Percentiles rank a stretch among this genome's conserved stretches.
Conservation (phyloP, 2,888 invertebrate genomes). For the Ochropleura leucogaster region DNA sequence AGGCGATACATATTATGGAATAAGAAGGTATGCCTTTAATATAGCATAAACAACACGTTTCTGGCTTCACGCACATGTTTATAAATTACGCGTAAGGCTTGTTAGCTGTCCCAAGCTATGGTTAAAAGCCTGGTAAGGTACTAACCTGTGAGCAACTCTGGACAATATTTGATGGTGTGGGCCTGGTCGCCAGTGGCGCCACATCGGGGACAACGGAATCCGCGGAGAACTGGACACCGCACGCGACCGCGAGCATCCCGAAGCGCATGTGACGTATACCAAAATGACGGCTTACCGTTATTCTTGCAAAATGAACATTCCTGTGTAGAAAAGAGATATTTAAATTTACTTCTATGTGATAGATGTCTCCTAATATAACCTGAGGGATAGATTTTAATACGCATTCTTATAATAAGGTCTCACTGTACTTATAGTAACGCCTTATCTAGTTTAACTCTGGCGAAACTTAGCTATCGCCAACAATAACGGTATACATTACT, state of each 20-base stretch:
- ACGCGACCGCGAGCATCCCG: constrained; percentile 92
- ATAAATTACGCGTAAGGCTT: neutral
- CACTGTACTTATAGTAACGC: neutral
- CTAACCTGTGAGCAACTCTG: constrained; percentile 73
- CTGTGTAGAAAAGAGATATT: constrained; percentile 62
- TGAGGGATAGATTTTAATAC: neutral
- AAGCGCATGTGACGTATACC: constrained; percentile 92
- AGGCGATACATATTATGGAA: neutral
- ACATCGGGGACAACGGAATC: constrained; percentile 93
- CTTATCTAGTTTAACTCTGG: neutral
- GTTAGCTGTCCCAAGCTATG: neutral
- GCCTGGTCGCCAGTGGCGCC: constrained; percentile 93
- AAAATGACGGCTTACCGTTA: constrained; percentile 92
- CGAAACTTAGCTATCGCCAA: neutral
- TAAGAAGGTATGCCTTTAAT: neutral
- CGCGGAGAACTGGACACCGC: constrained; percentile 93
- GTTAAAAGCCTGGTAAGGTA: neutral
- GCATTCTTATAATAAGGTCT: neutral
- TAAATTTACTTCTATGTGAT: neutral
- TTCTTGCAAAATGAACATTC: constrained; percentile 90
- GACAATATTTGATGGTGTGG: constrained; percentile 95
- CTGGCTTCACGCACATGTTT: neutral
- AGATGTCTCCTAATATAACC: neutral
- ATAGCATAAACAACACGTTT: neutral
- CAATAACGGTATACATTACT: neutral